A percentile compares a stretch with the other conserved stretches of the same genome.
These are phyloP conservation scores for Mya arenaria DNA, from an alignment of 1,140 invertebrate species.

Conservation along the genomic window DNA sequence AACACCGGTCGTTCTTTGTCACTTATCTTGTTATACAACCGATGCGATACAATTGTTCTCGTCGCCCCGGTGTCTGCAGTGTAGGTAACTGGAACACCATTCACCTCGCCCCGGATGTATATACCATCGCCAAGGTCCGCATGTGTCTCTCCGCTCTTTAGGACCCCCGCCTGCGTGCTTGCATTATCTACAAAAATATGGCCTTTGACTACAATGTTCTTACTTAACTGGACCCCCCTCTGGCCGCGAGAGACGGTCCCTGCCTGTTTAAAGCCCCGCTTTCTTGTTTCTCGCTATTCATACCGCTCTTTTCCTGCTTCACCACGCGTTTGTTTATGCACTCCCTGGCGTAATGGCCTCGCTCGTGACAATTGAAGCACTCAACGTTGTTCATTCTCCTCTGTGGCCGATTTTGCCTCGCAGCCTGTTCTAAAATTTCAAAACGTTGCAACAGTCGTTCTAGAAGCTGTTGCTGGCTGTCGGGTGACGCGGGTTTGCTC, in stretches of 20 bases:
- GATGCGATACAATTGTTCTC: background rate
- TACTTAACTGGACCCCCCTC: background rate
- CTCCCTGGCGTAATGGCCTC: background rate
- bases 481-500: background rate
- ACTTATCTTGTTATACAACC: background rate
- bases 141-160: background rate
- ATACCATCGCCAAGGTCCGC: background rate
- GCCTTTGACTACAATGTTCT: background rate
- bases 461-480: background rate
- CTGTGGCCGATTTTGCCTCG: background rate
- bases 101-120: background rate
- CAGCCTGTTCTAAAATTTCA: background rate
- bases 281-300: too few relatives aligned
- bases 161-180: too few relatives aligned
- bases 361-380: background rate
- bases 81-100: background rate
- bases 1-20: background rate
- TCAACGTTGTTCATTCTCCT: background rate
- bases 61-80: conserved; percentile 6
- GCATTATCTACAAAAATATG: background rate
- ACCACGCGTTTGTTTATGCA: background rate
- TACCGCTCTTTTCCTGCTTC: background rate
- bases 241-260: conserved; percentile 10
- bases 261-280: background rate
- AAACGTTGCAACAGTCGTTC: background rate